These are phyloP conservation scores for Rhadina sibilatrix DNA, from an alignment of 2,113 vertebrate species.

Conservation along the genomic window DNA sequence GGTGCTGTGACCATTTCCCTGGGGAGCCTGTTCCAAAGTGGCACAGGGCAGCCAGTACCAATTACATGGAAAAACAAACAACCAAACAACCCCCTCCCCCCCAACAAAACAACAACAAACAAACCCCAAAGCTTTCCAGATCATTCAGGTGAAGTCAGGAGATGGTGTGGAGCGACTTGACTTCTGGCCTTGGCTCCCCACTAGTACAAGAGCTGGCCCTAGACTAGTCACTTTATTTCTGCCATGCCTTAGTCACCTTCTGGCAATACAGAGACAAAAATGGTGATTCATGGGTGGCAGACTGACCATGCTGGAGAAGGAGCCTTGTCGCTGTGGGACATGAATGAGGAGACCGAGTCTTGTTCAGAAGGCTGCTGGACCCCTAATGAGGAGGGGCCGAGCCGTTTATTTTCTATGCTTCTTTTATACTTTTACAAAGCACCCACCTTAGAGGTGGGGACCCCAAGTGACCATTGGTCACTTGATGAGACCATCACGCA, in stretches of 20 bases:
- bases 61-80: fast-evolving
- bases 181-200: neutral
- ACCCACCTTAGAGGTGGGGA: too few relatives aligned
- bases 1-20: neutral
- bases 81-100: too few relatives aligned
- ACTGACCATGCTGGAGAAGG: neutral
- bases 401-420: too few relatives aligned
- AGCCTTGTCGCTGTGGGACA: too few relatives aligned
- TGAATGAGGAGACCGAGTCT: too few relatives aligned
- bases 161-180: neutral
- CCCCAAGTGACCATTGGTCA: too few relatives aligned
- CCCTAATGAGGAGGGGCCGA: too few relatives aligned
- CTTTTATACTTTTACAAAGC: too few relatives aligned
- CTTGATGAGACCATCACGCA: too few relatives aligned
- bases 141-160: neutral
- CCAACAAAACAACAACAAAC: too few relatives aligned
- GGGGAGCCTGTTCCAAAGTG: neutral
- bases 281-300: neutral
- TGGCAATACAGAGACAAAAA: neutral
- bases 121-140: neutral
- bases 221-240: neutral
- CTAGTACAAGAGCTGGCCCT: neutral
- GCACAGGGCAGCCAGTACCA: neutral
- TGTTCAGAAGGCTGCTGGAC: too few relatives aligned
- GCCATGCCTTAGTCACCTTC: neutral